phyloP scores from a whole-genome alignment of 37 sponge, comb jelly and placozoan species.

The Beroe forskalii region DNA sequence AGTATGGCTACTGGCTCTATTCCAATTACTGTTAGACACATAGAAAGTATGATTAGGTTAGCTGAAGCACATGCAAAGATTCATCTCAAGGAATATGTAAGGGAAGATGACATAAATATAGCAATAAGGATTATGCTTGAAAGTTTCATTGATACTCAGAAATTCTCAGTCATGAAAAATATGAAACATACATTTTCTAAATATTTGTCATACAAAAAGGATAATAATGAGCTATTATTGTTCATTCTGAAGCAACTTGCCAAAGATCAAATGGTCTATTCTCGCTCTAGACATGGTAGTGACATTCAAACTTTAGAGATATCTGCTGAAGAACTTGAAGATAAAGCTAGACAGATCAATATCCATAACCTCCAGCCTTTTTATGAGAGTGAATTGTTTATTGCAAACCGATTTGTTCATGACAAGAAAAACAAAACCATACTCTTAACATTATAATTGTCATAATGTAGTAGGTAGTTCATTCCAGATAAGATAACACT shows the following conservation, averaged over 20 bases:
- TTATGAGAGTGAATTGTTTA: slow-evolving; percentile 90
- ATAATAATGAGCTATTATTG: slow-evolving; percentile 96
- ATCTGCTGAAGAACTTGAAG: slow-evolving; percentile 88
- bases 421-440: slow-evolving; percentile 81
- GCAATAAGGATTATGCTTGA: slow-evolving; percentile 97
- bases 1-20: slow-evolving; percentile 98
- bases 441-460: slow-evolving; percentile 72
- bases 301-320: slow-evolving; percentile 81
- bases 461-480: too few species aligned
- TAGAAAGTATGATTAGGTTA: slow-evolving; percentile 94
- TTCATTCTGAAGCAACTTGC: slow-evolving; percentile 95
- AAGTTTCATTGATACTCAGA: slow-evolving; percentile 99
- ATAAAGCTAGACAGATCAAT: slow-evolving; percentile 88
- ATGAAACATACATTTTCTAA: slow-evolving; percentile 95
- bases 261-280: slow-evolving; percentile 84
- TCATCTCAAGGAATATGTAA: slow-evolving; percentile 93
- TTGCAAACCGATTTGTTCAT: slow-evolving; percentile 79
- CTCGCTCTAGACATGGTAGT: slow-evolving; percentile 83
- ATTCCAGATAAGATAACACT: too few species aligned
- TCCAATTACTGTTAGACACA: slow-evolving; percentile 97
- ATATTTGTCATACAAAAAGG: slow-evolving; percentile 88
- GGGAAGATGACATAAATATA: slow-evolving; percentile 97
- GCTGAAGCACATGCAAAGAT: slow-evolving; percentile 96
- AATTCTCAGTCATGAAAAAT: slow-evolving; percentile 95
- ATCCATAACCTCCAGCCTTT: slow-evolving; percentile 86